These are phyloP conservation scores for Temnothorax curvispinosus DNA, from an alignment of 1,140 invertebrate genomes.

Conservation along the genomic window DNA sequence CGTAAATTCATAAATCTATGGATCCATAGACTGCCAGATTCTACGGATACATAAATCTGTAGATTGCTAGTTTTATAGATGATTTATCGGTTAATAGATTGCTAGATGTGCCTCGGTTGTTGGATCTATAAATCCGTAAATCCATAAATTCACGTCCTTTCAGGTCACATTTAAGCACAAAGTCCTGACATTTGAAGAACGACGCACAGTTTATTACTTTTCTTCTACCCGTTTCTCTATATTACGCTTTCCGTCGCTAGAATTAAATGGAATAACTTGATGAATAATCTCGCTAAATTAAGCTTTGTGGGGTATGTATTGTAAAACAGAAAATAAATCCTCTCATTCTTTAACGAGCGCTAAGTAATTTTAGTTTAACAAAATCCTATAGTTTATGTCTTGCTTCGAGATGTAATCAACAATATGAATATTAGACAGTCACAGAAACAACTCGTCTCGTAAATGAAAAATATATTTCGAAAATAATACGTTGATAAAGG, in stretches of 20 bases:
- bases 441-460: not conserved
- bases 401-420: not conserved
- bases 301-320: not conserved
- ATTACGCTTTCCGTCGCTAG: not conserved
- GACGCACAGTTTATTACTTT: constrained; percentile 13
- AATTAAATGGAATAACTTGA: constrained; percentile 1
- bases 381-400: not conserved
- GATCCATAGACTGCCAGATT: constrained; percentile 36
- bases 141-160: constrained; percentile 52
- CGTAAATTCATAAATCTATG: constrained; percentile 40
- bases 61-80: constrained; percentile 31
- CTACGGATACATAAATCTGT: constrained; percentile 52
- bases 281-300: constrained; percentile 11
- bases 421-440: not conserved
- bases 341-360: constrained; percentile 1
- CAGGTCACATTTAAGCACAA: constrained; percentile 32
- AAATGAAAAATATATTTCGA: not conserved
- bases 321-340: constrained; percentile 9
- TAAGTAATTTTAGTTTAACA: not conserved
- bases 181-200: constrained; percentile 45
- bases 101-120: constrained; percentile 3
- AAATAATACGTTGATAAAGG: not conserved
- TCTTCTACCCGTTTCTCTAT: not conserved
- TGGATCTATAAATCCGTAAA: constrained; percentile 53
- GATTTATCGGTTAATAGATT: constrained; percentile 48